Evolutionary conservation across 2,888 invertebrate species (phyloP), one percentile per base, ranked within the genome.

Genomic region (Conchocele bisecta): DNA sequence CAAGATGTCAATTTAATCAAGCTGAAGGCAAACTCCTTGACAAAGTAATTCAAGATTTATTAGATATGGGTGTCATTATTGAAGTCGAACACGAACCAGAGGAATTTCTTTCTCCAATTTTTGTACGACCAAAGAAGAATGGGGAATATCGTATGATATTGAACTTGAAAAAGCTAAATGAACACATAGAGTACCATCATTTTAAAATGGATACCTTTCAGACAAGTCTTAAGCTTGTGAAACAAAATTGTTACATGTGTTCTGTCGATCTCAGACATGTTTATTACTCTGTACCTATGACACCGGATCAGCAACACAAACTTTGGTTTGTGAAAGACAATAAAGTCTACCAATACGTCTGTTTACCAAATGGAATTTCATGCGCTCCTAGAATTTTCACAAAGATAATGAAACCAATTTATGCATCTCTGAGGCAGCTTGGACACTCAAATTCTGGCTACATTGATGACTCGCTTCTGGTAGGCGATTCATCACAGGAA

Each of bases 321-420:
- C 44, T 77, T 13, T 56, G 72, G 50, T 81, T 81, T 58, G 15
- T 13, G 9, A 68, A 71, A 64, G 35, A 58, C 22, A 61, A 57
- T 11, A 53, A 56, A 22, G 33, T 68, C n/a, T 82, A 65, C 60
- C 77, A 82, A 51, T 82, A 63, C 50, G 56, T 57, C 24, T 59
- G 58, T 17, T 39, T 82, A 11, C 75, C 75, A 20, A 70, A 69
- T 64, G 78, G 78, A 0, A 17, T 78, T 17, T 35, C 69, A 13
- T 60, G 42, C 28, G 72, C 75, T 7, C 77, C 75, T 13, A 41
- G 61, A 44, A 41, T 61, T 31, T 82, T 79, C 51, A 78, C 75
- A 37, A 75, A 79, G 58, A 15, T 81, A 7, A 33, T 81, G 53
- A 79, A 75, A 31, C 75, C 73, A 39, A 73, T 81, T n/a, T 77